Conservation (phyloP, 2,797 vertebrate genomes). For the Helicolenus hilgendorfi region DNA sequence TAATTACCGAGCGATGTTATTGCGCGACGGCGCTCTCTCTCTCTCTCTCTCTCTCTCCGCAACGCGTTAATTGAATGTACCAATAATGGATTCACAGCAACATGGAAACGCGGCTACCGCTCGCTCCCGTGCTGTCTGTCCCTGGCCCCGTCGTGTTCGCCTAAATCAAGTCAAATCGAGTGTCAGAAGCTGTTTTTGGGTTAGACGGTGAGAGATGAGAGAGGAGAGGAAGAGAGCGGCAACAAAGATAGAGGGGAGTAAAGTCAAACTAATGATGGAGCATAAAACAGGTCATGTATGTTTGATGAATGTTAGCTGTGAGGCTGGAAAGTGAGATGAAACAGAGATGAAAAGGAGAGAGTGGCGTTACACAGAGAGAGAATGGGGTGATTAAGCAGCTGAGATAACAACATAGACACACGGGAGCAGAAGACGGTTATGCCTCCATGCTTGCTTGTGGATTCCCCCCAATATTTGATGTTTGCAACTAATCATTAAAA, state of each 20-base stretch:
- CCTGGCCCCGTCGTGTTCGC: conserved; percentile 9
- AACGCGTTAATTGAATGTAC: conserved; percentile 62
- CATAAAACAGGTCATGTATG: conserved; percentile 50
- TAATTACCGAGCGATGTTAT: conserved; percentile 57
- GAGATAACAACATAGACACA: conserved; percentile 7
- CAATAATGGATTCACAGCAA: conserved; percentile 55
- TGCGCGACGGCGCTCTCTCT: not conserved
- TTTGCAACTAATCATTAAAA: conserved; percentile 1
- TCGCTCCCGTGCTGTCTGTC: conserved; percentile 13
- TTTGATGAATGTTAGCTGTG: conserved; percentile 67
- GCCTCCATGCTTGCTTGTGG: not conserved
- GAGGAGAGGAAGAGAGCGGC: not conserved
- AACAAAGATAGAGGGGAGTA: conserved; percentile 40
- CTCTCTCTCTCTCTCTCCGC: not conserved
- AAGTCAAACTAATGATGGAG: conserved; percentile 66
- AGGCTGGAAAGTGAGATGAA: conserved; percentile 56
- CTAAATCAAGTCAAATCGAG: conserved; percentile 62
- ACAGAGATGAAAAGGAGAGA: conserved; percentile 64
- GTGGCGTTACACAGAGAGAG: conserved; percentile 40
- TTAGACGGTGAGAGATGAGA: not conserved
- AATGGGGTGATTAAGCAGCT: conserved; percentile 37
- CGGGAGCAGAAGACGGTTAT: not conserved
- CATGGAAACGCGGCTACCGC: conserved; percentile 4
- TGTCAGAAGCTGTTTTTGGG: conserved; percentile 36
- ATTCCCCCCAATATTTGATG: not conserved